Evolutionary conservation across 2,113 vertebrate species (phyloP).

Genomic region (Cryptomyrus ogoouensis): DNA sequence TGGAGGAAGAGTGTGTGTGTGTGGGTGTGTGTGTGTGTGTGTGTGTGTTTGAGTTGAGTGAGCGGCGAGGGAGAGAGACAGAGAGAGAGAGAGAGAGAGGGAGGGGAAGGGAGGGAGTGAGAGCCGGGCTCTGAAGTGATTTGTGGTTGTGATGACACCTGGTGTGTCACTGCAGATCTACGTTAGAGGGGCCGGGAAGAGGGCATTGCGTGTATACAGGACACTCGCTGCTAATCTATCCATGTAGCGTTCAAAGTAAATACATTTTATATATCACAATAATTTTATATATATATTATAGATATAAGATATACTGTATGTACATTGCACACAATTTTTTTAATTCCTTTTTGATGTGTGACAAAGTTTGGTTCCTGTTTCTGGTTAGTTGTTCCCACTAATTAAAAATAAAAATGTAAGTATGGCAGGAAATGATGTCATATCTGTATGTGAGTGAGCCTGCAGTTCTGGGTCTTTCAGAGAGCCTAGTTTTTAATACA

Average conservation of each 20-base stretch:
- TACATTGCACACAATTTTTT: neutral
- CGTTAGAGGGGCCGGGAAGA: slow-evolving; percentile 33
- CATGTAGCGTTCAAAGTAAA: neutral
- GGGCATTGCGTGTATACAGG: neutral
- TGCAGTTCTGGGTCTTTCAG: neutral
- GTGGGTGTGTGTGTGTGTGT: neutral
- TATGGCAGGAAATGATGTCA: neutral
- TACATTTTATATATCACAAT: neutral
- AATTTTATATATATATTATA: too few relatives aligned
- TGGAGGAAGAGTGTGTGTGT: neutral
- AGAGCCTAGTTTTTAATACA: neutral
- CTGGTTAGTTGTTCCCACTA: neutral
- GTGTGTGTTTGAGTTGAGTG: neutral
- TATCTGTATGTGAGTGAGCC: neutral
- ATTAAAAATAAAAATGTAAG: neutral
- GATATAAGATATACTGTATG: neutral
- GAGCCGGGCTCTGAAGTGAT: slow-evolving; percentile 35
- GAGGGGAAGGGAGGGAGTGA: slow-evolving; percentile 20
- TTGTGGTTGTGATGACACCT: slow-evolving; percentile 53
- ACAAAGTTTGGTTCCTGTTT: neutral
- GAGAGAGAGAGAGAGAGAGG: neutral
- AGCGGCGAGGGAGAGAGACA: neutral
- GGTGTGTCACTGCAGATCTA: slow-evolving; percentile 47
- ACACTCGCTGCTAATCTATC: neutral
- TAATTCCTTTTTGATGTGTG: neutral